Evolutionary conservation across 2,113 vertebrate genomes (phyloP).

Genomic region (Nerophis ophidion): DNA sequence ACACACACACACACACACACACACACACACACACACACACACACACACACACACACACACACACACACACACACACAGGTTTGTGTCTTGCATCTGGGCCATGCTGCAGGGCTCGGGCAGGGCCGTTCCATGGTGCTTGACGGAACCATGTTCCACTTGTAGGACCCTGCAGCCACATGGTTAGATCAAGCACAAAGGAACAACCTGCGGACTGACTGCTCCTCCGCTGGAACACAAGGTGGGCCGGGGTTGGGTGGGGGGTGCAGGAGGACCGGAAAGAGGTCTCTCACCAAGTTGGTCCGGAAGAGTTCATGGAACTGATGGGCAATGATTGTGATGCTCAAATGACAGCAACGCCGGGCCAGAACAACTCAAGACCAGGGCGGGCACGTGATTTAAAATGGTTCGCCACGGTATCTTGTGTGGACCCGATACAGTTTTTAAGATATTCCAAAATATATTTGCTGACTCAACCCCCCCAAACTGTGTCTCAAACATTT

Average conservation of each 20-base stretch:
- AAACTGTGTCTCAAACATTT: no score
- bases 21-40: not conserved
- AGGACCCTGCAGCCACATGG: constrained; percentile 98
- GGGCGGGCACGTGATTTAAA: no score
- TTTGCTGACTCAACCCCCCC: no score
- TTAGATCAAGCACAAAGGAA: constrained; percentile 99
- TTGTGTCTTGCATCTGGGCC: constrained; percentile 79
- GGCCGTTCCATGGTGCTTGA: constrained; percentile 99
- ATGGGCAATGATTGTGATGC: no score
- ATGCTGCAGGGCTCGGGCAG: constrained; percentile 95
- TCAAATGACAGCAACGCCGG: no score
- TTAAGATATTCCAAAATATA: no score
- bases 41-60: not conserved
- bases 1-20: constrained; percentile 10
- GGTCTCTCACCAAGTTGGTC: not conserved
- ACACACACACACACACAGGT: constrained; percentile 17
- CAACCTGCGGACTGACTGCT: constrained; percentile 95
- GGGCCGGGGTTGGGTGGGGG: constrained; percentile 10
- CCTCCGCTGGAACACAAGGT: constrained; percentile 85
- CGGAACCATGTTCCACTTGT: constrained; percentile 99
- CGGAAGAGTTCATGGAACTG: not conserved
- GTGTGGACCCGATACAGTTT: no score
- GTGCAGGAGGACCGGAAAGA: constrained; percentile 47
- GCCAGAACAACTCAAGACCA: no score
- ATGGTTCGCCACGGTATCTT: no score